Evolutionary conservation across 2,113 vertebrate genomes (phyloP), one percentile per base, ranked within the genome.

Genomic region (Tetrao urogallus): DNA sequence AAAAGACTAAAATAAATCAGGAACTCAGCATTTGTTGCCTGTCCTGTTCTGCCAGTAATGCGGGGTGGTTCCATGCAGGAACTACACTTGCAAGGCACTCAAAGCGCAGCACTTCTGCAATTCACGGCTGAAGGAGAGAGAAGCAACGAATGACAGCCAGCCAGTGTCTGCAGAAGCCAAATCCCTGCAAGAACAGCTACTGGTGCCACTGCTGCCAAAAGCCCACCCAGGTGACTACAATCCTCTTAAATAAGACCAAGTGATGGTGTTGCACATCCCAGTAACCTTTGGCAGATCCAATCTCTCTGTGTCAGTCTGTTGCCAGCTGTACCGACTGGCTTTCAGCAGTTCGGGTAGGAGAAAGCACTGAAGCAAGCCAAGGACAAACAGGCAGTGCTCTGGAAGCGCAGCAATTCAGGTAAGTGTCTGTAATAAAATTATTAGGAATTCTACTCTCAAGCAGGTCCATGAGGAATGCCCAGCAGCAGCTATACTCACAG

Each of bases 161-260:
- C 8, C 5, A 0, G 14, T 4, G 25, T 25, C 40, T 15, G 2
- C 48, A 48, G 86, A 63, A 27, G 21, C 19, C 0, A 0, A 21
- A 3, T 28, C 14, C 74, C 21, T 52, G 72, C 28, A 36, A 67
- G 20, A 52, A 24, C 42, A 54, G 19, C 65, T 63, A 7, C 12
- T 30, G 22, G 32, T 52, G 28, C 30, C 0, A 5, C 52, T 57
- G 66, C 9, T 2, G 1, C 61, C 56, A 52, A 38, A 27, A 18
- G 61, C 24, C 15, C 36, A 40, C 24, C 24, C 61, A 28, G 36
- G 14, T 27, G 36, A 27, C 24, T 36, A 27, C 24, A 18, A 10
- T 48, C 11, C 11, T 48, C 47, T 40, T 34, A 28, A 32, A 32
- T 18, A 56, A 58, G 21, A 22, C 19, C 13, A 34, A 60, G n/a